Percentiles rank a stretch among this genome's conserved stretches.
These are phyloP conservation scores for Temnothorax nylanderi DNA, from an alignment of 1,140 invertebrate genomes.

Conservation along the genomic window DNA sequence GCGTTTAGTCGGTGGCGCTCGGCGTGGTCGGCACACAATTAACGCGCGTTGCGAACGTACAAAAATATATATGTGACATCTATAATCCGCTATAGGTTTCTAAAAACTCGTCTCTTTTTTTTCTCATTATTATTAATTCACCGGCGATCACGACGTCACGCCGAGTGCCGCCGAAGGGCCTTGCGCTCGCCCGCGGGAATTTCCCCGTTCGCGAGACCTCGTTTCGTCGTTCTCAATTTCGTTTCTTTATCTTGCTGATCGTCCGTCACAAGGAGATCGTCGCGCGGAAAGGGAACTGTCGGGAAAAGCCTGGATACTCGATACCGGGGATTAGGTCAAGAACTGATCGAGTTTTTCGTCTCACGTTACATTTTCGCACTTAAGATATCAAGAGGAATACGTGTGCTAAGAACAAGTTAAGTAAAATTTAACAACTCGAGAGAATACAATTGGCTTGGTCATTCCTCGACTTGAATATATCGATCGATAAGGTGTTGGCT, in stretches of 20 bases:
- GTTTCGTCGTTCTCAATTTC: not conserved
- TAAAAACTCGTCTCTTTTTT: slow-evolving; percentile 80
- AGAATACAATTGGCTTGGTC: not conserved
- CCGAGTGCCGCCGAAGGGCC: slow-evolving; percentile 49
- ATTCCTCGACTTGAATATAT: not conserved
- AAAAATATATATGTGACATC: slow-evolving; percentile 85
- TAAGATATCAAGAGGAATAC: not conserved
- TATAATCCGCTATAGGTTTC: slow-evolving; percentile 83
- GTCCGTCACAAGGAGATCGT: slow-evolving; percentile 29
- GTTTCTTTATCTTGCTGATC: not conserved
- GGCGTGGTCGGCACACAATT: slow-evolving; percentile 74
- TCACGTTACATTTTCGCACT: not conserved
- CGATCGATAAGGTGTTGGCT: not conserved
- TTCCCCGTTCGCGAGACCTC: not conserved
- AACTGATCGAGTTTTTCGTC: not conserved
- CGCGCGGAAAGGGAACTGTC: slow-evolving; percentile 1
- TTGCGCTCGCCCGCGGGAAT: not conserved
- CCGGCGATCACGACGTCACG: slow-evolving; percentile 50
- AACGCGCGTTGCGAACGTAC: slow-evolving; percentile 82
- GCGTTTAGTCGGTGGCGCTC: slow-evolving; percentile 60
- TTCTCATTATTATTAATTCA: slow-evolving; percentile 56
- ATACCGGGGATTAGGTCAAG: not conserved
- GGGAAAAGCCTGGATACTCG: slow-evolving; percentile 14
- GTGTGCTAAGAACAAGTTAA: not conserved
- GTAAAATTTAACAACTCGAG: not conserved